Evolutionary conservation across 2,113 vertebrate species (phyloP).

Genomic region (Osmerus eperlanus): DNA sequence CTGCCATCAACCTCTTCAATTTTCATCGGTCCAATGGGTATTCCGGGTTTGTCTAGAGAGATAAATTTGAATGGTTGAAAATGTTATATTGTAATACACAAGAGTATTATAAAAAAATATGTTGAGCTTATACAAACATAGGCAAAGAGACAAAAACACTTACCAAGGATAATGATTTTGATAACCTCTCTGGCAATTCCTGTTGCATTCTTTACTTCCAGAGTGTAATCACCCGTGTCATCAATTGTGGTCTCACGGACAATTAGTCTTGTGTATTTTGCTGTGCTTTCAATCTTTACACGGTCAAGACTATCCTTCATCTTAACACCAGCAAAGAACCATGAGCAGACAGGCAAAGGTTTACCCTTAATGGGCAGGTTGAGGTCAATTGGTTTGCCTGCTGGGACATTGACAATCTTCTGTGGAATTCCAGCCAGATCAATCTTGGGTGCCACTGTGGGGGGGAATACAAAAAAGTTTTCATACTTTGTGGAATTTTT

Average conservation of each 20-base stretch:
- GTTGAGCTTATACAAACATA: not conserved
- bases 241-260: slow-evolving; percentile 93
- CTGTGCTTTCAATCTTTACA: slow-evolving; percentile 84
- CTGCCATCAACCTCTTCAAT: slow-evolving; percentile 88
- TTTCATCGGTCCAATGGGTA: slow-evolving; percentile 85
- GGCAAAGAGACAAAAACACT: slow-evolving; percentile 47
- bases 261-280: slow-evolving; percentile 80
- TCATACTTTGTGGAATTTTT: not conserved
- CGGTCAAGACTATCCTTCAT: slow-evolving; percentile 91
- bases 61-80: not conserved
- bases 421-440: slow-evolving; percentile 90
- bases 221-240: slow-evolving; percentile 88
- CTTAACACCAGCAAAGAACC: slow-evolving; percentile 86
- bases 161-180: slow-evolving; percentile 95
- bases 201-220: slow-evolving; percentile 87
- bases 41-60: slow-evolving; percentile 87
- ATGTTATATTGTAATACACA: not conserved
- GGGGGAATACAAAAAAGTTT: slow-evolving; percentile 24
- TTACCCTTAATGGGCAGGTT: slow-evolving; percentile 85
- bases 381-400: slow-evolving; percentile 87
- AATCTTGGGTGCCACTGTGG: slow-evolving; percentile 86
- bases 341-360: slow-evolving; percentile 84
- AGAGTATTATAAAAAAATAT: not conserved
- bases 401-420: slow-evolving; percentile 85
- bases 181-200: slow-evolving; percentile 84